Base-by-base conservation (phyloP, 2,113 vertebrate species). In the Perccottus glenii region DNA sequence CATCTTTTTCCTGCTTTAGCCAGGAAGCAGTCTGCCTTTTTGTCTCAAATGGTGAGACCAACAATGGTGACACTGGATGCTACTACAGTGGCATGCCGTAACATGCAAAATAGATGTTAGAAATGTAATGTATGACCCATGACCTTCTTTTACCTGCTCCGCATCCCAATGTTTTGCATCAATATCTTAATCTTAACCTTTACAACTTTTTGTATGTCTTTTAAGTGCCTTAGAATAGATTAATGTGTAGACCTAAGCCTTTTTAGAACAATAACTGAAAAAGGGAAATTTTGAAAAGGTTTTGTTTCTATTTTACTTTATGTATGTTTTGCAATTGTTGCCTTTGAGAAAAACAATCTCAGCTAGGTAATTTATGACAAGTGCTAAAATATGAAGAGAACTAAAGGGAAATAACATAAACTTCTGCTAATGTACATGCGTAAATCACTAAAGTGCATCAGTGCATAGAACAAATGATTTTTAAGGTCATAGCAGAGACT, bases 191-290 rank as follows among this genome's bases (percentile, higher is more conserved):
- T 81, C 73, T 65, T 76, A 77, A 83, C 71, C 73, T 27, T 27
- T 27, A 27, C 19, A 27, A 27, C 19, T 53, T 70, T 74, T 79
- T 47, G 60, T 61, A 73, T 84, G 78, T 86, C 42, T 76, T 90
- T 93, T 90, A 97, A 98, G 96, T 98, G 96, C 96, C 96, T 97
- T 93, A 91, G 93, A 89, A 88, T 92, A 91, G 88, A 90, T 88
- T 84, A 87, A 67, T 69, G 70, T 78, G 49, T 89, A 79, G 75
- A 89, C 72, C 36, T 53, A 83, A 75, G 69, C 82, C 69, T 88
- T 90, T 74, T 83, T 84, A 90, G 76, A 90, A 88, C 71, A 78
- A 88, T 88, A 90, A 91, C 70, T 67, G 55, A 70, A 86, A 49
- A 87, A 71, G 75, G 67, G 85, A 88, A 85, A 56, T 12, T 75